Evolutionary conservation across 2,113 vertebrate genomes (phyloP).

Genomic region (Holacanthus passer): DNA sequence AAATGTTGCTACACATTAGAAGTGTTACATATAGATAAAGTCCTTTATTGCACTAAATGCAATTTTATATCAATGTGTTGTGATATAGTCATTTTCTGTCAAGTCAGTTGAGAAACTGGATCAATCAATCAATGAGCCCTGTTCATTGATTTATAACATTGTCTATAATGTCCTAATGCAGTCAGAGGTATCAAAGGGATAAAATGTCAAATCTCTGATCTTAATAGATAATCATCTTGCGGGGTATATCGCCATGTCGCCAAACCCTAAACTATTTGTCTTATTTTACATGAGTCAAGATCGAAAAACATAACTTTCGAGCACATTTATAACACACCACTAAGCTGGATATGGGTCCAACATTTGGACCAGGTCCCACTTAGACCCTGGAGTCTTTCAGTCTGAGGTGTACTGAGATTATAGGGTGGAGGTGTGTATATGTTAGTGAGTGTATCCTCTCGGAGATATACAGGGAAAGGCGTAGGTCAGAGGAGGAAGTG

Average conservation of each 20-base stretch:
- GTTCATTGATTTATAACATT: no score
- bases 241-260: neutral
- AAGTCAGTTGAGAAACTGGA: no score
- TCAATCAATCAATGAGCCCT: no score
- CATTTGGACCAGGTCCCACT: neutral
- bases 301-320: neutral
- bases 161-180: no score
- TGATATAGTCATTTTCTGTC: no score
- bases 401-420: neutral
- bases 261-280: no score
- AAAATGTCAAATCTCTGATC: no score
- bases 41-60: no score
- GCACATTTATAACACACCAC: neutral
- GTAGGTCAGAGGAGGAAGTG: constrained; percentile 54
- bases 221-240: neutral
- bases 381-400: neutral
- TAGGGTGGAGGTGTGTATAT: neutral
- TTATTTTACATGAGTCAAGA: neutral
- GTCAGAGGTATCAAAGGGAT: no score
- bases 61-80: no score
- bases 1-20: no score
- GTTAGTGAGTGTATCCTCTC: neutral
- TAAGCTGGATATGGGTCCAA: neutral
- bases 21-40: no score
- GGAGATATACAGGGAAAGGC: constrained; percentile 15